Evolutionary conservation across 2,113 vertebrate genomes (phyloP), one percentile per base, ranked within the genome.

Genomic region (Clinocottus analis): DNA sequence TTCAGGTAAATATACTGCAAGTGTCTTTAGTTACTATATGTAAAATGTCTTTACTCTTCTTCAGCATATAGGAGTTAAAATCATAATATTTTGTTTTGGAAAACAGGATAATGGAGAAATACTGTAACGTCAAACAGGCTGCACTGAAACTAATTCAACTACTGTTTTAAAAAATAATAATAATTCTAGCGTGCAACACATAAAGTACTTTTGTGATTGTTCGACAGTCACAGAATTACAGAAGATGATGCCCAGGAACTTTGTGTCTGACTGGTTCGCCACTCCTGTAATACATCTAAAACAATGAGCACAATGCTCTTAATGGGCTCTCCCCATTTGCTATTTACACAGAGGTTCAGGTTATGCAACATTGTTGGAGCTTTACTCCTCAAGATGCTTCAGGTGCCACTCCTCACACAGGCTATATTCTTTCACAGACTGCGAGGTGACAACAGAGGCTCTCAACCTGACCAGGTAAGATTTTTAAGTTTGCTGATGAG

Each of bases 331-430:
- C 12, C 16, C 47, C 7, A 31, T 0, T 33, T n/a, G 29, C 13
- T 10, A 0, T 60, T 9, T 33, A 21, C 16, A 10, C 3, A 1
- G 1, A 9, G 16, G 3, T 62, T 33, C 65, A 29, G 83, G 85
- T 89, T 87, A 63, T 35, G 59, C 85, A 73, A 45, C 62, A 90
- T 90, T 66, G 33, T 35, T 76, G 0, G 0, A 0, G 9, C 3
- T 49, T 1, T 6, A 11, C 7, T 29, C 6, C 29, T 19, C 16
- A 67, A 16, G 12, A 53, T 31, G 1, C 11, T 1, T 27, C 1
- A 43, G 1, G 14, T 31, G 53, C 49, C 87, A 39, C 71, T 64
- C 55, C 64, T 67, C 31, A 47, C 0, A 3, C 12, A 47, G 43
- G 19, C 0, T 21, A 6, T 49, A 25, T 37, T 71, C 23, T 33